Evolutionary conservation across 2,888 invertebrate species (phyloP).

Genomic region (Meloe dianella): DNA sequence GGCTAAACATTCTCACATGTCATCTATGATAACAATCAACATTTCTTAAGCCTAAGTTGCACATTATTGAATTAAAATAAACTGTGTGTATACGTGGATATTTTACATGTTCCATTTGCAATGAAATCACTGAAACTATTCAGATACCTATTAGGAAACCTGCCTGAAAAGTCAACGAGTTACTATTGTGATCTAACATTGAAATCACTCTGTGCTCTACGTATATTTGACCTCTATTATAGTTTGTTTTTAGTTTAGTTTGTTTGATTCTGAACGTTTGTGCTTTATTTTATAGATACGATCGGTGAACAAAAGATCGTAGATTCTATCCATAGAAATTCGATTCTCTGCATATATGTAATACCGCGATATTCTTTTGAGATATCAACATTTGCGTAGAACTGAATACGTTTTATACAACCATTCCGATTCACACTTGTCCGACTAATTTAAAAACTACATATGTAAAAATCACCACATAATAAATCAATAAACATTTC

Average conservation of each 20-base stretch:
- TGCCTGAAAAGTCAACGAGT: slow-evolving; percentile 4
- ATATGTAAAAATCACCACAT: slow-evolving; percentile 15
- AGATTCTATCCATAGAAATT: slow-evolving; percentile 8
- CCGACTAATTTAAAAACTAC: slow-evolving; percentile 4
- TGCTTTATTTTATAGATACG: not conserved
- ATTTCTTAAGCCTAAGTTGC: not conserved
- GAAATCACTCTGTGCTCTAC: not conserved
- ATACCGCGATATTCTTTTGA: not conserved
- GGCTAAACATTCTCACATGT: slow-evolving; percentile 10
- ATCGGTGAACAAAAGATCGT: not conserved
- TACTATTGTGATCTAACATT: not conserved
- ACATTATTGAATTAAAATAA: slow-evolving; percentile 9
- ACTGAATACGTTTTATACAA: not conserved
- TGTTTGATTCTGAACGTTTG: too few relatives aligned
- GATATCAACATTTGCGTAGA: slow-evolving; percentile 8
- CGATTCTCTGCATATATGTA: not conserved
- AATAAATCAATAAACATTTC: slow-evolving; percentile 20
- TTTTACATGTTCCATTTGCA: slow-evolving; percentile 6
- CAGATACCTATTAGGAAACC: slow-evolving; percentile 6
- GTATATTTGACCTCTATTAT: not conserved
- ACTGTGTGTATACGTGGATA: not conserved
- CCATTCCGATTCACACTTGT: slow-evolving; percentile 15
- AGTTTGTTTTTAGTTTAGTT: not conserved
- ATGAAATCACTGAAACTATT: not conserved
- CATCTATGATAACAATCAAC: slow-evolving; percentile 9